phyloP scores from a whole-genome alignment of 2,113 vertebrate genomes.

The Scortum barcoo region DNA sequence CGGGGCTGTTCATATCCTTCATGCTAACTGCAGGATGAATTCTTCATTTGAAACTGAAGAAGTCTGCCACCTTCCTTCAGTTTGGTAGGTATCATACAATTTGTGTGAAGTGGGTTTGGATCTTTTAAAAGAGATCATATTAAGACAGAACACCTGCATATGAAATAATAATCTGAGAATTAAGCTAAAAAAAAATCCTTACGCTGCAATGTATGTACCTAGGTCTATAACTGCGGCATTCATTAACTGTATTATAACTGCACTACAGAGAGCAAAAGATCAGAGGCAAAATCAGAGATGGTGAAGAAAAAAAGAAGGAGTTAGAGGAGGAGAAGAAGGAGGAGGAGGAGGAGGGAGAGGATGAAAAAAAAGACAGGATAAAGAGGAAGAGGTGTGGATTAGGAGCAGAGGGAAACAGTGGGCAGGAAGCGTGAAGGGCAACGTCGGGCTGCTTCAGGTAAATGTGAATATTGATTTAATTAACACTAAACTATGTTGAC shows the following conservation, averaged over 20 bases:
- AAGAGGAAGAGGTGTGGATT: slow-evolving; percentile 15
- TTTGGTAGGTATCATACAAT: too few species aligned
- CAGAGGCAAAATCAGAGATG: slow-evolving; percentile 17
- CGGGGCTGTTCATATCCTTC: background rate
- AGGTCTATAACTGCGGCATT: slow-evolving; percentile 19
- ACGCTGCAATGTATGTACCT: background rate
- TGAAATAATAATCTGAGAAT: slow-evolving; percentile 24
- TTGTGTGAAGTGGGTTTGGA: slow-evolving; percentile 15
- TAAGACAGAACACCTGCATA: slow-evolving; percentile 8
- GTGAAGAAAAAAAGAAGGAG: background rate
- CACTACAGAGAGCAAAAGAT: slow-evolving; percentile 15
- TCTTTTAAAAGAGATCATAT: slow-evolving; percentile 14
- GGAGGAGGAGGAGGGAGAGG: background rate
- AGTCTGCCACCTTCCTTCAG: background rate
- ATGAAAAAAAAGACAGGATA: background rate
- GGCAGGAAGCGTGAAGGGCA: slow-evolving; percentile 54
- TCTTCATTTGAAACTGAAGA: background rate
- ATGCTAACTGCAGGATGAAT: background rate
- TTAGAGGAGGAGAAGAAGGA: background rate
- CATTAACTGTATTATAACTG: slow-evolving; percentile 19
- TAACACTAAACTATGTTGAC: slow-evolving; percentile 57
- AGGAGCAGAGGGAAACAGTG: slow-evolving; percentile 16
- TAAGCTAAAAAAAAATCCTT: background rate
- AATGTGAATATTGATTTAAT: slow-evolving; percentile 70
- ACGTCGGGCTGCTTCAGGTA: slow-evolving; percentile 37